Percentiles rank a stretch among this genome's conserved stretches.
Evolutionary conservation across 2,797 vertebrate genomes (phyloP).

Genomic region (Rousettus madagascariensis): DNA sequence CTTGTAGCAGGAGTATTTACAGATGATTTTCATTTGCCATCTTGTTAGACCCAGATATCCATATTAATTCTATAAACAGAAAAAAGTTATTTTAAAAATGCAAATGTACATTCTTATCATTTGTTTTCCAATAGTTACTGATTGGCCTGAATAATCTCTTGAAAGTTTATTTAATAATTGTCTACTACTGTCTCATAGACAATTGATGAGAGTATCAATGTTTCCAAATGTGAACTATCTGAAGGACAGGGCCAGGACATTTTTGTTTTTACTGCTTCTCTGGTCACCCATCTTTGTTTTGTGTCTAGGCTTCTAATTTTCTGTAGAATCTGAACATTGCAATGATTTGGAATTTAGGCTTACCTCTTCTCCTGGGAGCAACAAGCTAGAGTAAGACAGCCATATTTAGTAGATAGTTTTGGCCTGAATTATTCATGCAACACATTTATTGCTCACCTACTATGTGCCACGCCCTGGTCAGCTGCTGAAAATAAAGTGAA

Average conservation of each 20-base stretch:
- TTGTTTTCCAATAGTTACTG: not conserved
- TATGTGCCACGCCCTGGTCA: not conserved
- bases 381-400: not conserved
- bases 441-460: slow-evolving; percentile 15
- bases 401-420: not conserved
- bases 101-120: not conserved
- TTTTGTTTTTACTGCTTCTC: not conserved
- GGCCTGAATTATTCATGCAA: not conserved
- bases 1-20: not conserved
- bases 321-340: not conserved
- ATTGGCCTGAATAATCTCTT: not conserved
- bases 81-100: slow-evolving; percentile 1
- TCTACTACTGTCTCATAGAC: not conserved
- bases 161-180: not conserved
- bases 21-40: slow-evolving; percentile 23
- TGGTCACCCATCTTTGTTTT: not conserved
- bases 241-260: not conserved
- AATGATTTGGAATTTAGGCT: not conserved
- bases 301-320: not conserved
- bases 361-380: not conserved
- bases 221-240: not conserved
- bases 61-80: not conserved
- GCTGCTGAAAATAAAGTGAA: not conserved
- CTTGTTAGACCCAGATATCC: not conserved
- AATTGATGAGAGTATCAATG: not conserved